phyloP scores from a whole-genome alignment of 1,140 invertebrate species.

The Anastrepha obliqua region DNA sequence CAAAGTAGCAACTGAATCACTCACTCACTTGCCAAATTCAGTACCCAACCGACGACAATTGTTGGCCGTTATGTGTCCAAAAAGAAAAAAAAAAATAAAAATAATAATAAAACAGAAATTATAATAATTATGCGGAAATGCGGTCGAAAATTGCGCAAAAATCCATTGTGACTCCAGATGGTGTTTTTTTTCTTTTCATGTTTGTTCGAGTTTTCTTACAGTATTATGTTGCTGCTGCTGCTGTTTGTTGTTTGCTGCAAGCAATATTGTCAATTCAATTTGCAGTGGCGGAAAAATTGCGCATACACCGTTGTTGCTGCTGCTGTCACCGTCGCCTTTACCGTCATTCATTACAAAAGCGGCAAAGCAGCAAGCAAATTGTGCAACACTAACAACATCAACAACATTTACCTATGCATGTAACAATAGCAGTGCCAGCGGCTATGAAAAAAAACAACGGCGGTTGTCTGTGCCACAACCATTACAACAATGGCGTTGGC shows the following conservation, averaged over 20 bases:
- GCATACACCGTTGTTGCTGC: background rate
- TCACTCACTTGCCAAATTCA: background rate
- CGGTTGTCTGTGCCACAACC: background rate
- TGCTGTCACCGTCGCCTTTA: background rate
- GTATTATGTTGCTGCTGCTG: background rate
- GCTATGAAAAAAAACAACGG: background rate
- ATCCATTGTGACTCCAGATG: background rate
- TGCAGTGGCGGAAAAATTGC: constrained; percentile 7
- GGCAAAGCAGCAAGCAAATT: background rate
- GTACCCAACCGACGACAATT: background rate
- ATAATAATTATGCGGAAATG: constrained; percentile 51
- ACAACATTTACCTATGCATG: background rate
- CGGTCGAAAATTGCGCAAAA: constrained; percentile 45
- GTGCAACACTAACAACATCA: constrained; percentile 9
- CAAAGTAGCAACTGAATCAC: constrained; percentile 24
- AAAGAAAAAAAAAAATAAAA: background rate
- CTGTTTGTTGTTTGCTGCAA: background rate
- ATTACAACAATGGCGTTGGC: background rate
- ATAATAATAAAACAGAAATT: constrained; percentile 2
- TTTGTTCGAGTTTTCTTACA: background rate
- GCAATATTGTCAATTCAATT: constrained; percentile 42
- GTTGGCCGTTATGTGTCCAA: constrained; percentile 9
- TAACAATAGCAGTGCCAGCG: background rate
- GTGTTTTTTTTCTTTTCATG: background rate
- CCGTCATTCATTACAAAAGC: constrained; percentile 13